These are phyloP conservation scores for Luffia ferchaultella DNA, from an alignment of 2,888 invertebrate genomes.

Conservation along the genomic window DNA sequence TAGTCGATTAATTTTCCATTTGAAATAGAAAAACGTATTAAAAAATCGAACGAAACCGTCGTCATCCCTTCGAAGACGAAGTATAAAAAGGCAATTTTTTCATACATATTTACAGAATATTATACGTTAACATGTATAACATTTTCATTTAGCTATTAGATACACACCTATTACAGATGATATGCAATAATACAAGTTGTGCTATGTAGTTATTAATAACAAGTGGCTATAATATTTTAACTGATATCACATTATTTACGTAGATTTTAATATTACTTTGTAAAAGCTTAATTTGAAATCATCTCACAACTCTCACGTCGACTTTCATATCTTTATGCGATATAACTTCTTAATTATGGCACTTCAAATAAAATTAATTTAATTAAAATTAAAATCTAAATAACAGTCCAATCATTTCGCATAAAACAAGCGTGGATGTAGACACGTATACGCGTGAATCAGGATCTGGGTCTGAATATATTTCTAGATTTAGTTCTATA, in stretches of 20 bases:
- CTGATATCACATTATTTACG: constrained; percentile 63
- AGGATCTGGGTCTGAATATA: no score
- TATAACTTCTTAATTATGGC: constrained; percentile 33
- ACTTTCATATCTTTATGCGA: constrained; percentile 29
- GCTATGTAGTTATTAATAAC: constrained; percentile 53
- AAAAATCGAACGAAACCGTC: no score
- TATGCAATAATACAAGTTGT: constrained; percentile 58
- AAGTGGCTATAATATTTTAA: constrained; percentile 48
- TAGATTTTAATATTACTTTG: constrained; percentile 36
- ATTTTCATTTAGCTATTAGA: constrained; percentile 21
- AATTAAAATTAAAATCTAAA: neutral
- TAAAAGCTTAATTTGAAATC: constrained; percentile 50
- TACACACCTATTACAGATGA: constrained; percentile 32
- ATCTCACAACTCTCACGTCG: constrained; percentile 57
- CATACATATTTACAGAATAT: constrained; percentile 25
- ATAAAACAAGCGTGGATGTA: constrained; percentile 1
- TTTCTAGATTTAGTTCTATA: no score
- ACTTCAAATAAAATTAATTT: constrained; percentile 36
- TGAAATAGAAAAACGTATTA: no score
- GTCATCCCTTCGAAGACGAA: constrained; percentile 17
- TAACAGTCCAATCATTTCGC: neutral
- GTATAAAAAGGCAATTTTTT: constrained; percentile 29
- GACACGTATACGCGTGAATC: neutral
- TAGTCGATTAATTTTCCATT: no score
- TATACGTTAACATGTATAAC: constrained; percentile 12